phyloP scores from a whole-genome alignment of 2,888 invertebrate species.

The Julus scandinavius region DNA sequence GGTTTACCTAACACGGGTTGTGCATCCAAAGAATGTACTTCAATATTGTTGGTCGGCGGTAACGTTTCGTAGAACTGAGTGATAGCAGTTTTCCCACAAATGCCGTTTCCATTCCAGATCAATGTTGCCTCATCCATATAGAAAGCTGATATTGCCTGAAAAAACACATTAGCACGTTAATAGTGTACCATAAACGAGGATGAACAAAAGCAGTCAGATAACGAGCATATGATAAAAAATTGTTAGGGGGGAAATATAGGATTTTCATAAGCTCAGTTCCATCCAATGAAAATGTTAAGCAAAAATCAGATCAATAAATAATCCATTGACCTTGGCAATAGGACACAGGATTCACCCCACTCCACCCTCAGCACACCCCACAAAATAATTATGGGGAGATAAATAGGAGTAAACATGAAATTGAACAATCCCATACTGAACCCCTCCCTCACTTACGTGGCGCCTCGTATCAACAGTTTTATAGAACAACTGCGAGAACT shows the following conservation, averaged over 20 bases:
- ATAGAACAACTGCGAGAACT: conserved; percentile 89
- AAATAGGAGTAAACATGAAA: neutral
- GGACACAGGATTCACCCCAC: too few species aligned
- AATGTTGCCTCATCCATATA: conserved; percentile 86
- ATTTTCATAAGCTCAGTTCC: neutral
- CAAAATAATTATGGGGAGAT: too few species aligned
- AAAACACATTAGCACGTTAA: neutral
- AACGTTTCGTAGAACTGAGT: conserved; percentile 86
- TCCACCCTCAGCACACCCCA: too few species aligned
- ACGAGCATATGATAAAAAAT: neutral
- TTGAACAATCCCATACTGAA: neutral
- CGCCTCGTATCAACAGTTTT: conserved; percentile 87
- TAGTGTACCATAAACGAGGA: neutral
- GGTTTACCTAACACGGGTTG: conserved; percentile 79
- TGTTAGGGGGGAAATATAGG: neutral
- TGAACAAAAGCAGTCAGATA: neutral
- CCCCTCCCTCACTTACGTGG: conserved; percentile 71
- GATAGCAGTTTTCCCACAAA: conserved; percentile 82
- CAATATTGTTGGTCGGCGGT: conserved; percentile 80
- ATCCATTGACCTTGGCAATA: too few species aligned
- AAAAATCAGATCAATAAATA: too few species aligned
- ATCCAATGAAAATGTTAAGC: too few species aligned
- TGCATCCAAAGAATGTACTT: conserved; percentile 81
- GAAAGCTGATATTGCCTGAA: conserved; percentile 73
- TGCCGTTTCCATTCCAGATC: conserved; percentile 93